Percentiles rank a stretch among this genome's conserved stretches.
Evolutionary conservation across 2,113 vertebrate genomes (phyloP).

Genomic region (Panthera leo): DNA sequence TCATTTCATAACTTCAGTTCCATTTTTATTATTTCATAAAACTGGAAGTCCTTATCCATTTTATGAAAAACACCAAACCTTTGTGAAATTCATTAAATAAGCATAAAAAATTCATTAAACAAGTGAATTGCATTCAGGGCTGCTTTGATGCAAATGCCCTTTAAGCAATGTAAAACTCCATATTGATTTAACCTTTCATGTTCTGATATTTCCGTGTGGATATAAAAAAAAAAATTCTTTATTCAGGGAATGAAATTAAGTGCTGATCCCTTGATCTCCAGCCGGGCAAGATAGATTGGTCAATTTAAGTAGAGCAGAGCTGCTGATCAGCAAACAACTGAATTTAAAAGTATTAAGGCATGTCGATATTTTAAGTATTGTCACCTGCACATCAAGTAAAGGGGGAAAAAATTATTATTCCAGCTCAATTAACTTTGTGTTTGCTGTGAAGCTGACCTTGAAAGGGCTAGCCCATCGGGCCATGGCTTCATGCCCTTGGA

Average conservation of each 20-base stretch:
- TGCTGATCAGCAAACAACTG: slow-evolving; percentile 85
- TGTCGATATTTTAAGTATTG: slow-evolving; percentile 77
- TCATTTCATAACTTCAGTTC: slow-evolving; percentile 95
- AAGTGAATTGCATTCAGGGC: slow-evolving; percentile 93
- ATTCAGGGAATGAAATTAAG: slow-evolving; percentile 89
- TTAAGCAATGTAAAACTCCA: slow-evolving; percentile 92
- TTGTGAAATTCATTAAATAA: slow-evolving; percentile 99
- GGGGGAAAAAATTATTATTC: slow-evolving; percentile 67
- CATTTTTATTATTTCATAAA: slow-evolving; percentile 99
- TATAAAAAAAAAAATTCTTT: slow-evolving; percentile 83
- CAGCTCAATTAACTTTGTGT: slow-evolving; percentile 79
- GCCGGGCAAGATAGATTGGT: slow-evolving; percentile 84
- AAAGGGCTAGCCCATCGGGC: slow-evolving; percentile 54
- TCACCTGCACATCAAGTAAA: slow-evolving; percentile 77
- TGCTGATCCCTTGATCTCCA: slow-evolving; percentile 87
- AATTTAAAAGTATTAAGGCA: slow-evolving; percentile 84
- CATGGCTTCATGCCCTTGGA: slow-evolving; percentile 56
- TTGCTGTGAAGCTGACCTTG: slow-evolving; percentile 75
- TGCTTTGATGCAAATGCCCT: slow-evolving; percentile 92
- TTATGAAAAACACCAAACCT: slow-evolving; percentile 98
- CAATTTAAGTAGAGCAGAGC: slow-evolving; percentile 86
- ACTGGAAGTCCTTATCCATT: slow-evolving; percentile 92
- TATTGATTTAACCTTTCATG: slow-evolving; percentile 99
- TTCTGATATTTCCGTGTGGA: slow-evolving; percentile 89
- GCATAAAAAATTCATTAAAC: slow-evolving; percentile 99